These are phyloP conservation scores for Neodiprion lecontei DNA, from an alignment of 1,140 invertebrate genomes.

Conservation along the genomic window DNA sequence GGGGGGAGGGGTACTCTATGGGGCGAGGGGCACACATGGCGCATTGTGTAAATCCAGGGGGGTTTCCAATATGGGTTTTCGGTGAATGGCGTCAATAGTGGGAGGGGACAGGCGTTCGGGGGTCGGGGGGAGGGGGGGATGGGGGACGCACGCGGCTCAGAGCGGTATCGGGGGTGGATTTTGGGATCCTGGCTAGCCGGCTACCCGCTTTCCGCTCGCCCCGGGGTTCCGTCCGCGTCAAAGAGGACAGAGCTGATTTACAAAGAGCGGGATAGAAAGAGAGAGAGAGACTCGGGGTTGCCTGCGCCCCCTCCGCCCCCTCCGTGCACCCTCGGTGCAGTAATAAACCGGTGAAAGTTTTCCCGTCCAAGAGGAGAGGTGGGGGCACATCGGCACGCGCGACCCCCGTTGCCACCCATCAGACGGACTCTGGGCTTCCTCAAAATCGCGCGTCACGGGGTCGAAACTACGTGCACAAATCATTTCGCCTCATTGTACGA, in stretches of 20 bases:
- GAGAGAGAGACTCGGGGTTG: constrained; percentile 3
- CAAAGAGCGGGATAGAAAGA: constrained; percentile 27
- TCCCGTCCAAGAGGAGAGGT: constrained; percentile 1
- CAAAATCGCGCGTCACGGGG: constrained; percentile 36
- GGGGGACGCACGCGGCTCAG: constrained; percentile 34
- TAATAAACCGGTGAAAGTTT: constrained; percentile 52
- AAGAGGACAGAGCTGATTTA: constrained; percentile 51
- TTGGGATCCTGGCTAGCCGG: neutral
- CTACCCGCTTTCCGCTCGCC: constrained; percentile 13
- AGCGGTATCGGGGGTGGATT: constrained; percentile 46
- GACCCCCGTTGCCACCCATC: constrained; percentile 30
- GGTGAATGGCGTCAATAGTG: constrained; percentile 55
- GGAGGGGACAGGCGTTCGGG: constrained; percentile 45
- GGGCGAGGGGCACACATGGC: constrained; percentile 35
- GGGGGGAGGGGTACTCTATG: neutral
- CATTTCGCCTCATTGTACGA: constrained; percentile 42
- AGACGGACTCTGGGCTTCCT: constrained; percentile 26
- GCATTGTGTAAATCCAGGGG: constrained; percentile 35
- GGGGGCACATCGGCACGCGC: constrained; percentile 53
- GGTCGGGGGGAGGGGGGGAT: constrained; percentile 42
- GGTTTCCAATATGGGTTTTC: constrained; percentile 41
- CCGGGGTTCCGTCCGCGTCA: constrained; percentile 17
- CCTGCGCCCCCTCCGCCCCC: neutral
- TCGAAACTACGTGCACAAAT: constrained; percentile 37
- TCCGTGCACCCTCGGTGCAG: constrained; percentile 22